Evolutionary conservation across 1,140 invertebrate genomes (phyloP).

Genomic region (Lepeophtheirus salmonis): DNA sequence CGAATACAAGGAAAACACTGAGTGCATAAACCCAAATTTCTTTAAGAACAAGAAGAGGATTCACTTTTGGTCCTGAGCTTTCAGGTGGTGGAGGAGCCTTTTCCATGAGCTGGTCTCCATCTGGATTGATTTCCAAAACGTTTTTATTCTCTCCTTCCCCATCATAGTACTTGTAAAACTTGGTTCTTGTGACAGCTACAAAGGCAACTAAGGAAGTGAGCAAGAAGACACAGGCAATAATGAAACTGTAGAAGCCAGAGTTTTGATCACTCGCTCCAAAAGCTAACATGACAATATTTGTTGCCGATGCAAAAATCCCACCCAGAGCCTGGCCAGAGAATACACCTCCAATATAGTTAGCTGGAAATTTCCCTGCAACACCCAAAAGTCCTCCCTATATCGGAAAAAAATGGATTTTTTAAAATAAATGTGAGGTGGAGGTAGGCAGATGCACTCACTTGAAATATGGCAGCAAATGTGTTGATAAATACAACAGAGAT

Average conservation of each 20-base stretch:
- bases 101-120: slow-evolving; percentile 2
- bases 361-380: slow-evolving; percentile 61
- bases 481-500: slow-evolving; percentile 57
- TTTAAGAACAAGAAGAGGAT: slow-evolving; percentile 20
- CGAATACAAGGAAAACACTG: slow-evolving; percentile 52
- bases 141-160: neutral
- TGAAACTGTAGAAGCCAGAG: slow-evolving; percentile 68
- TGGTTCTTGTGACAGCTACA: slow-evolving; percentile 40
- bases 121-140: slow-evolving; percentile 1
- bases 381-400: slow-evolving; percentile 62
- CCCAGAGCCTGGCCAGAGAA: slow-evolving; percentile 72
- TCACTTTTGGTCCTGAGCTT: neutral
- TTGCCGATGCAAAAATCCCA: slow-evolving; percentile 57
- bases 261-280: slow-evolving; percentile 55
- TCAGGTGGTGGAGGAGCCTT: neutral
- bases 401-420: too few species aligned
- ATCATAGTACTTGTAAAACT: slow-evolving; percentile 11
- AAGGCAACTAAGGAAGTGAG: slow-evolving; percentile 48
- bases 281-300: slow-evolving; percentile 53
- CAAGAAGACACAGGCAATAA: slow-evolving; percentile 48
- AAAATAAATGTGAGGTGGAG: too few species aligned
- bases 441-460: too few species aligned
- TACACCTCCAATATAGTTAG: slow-evolving; percentile 64
- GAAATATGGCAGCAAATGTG: slow-evolving; percentile 36
- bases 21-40: slow-evolving; percentile 44